Conservation (phyloP, 2,113 vertebrate genomes). For the Hipposideros armiger region DNA sequence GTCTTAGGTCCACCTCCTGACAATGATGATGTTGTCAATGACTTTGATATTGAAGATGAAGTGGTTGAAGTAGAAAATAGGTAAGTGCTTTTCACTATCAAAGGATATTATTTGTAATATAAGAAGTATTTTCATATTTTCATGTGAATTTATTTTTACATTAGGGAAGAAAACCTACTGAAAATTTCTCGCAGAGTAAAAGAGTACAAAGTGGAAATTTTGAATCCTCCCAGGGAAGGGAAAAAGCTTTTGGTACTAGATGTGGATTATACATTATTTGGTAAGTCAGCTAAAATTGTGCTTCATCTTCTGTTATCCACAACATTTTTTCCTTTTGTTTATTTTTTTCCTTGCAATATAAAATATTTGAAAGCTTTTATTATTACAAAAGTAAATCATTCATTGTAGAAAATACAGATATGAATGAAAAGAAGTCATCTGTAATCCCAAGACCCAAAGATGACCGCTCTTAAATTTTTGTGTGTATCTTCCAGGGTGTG, state of each 20-base stretch:
- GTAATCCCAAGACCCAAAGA: background rate
- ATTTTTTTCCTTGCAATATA: background rate
- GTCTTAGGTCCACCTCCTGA: slow-evolving; percentile 98
- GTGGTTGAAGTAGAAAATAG: slow-evolving; percentile 99
- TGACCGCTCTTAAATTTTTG: slow-evolving; percentile 33
- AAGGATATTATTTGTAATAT: background rate
- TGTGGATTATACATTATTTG: slow-evolving; percentile 98
- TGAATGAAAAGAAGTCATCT: background rate
- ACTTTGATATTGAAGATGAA: slow-evolving; percentile 99
- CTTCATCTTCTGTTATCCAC: background rate
- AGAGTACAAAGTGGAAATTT: slow-evolving; percentile 97
- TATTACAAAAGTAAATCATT: slow-evolving; percentile 49
- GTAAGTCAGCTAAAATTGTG: slow-evolving; percentile 87
- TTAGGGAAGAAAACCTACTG: slow-evolving; percentile 97
- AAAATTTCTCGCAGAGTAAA: slow-evolving; percentile 98
- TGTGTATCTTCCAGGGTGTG: slow-evolving; percentile 41
- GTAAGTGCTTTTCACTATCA: slow-evolving; percentile 84
- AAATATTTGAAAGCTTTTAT: slow-evolving; percentile 62
- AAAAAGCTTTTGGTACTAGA: slow-evolving; percentile 97
- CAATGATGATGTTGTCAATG: slow-evolving; percentile 98
- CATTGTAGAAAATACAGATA: slow-evolving; percentile 40
- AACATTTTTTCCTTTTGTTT: background rate
- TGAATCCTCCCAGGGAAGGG: slow-evolving; percentile 97
- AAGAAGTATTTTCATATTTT: background rate
- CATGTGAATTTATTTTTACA: slow-evolving; percentile 77